Evolutionary conservation across 1,140 invertebrate species (phyloP), one percentile per base, ranked within the genome.

Genomic region (Wasmannia auropunctata): DNA sequence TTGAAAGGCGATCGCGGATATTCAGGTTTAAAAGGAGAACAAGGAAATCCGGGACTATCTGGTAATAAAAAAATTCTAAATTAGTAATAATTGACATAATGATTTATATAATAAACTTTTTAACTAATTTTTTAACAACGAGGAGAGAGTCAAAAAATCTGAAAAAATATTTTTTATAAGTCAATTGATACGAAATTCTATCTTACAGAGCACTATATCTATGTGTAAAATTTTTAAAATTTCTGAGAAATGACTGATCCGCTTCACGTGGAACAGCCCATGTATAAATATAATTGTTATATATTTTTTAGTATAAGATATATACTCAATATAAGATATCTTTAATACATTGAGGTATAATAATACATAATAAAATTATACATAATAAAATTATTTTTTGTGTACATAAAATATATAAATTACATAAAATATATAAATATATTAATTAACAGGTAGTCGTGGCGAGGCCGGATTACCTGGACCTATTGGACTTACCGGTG

Each of bases 1-100:
- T 90, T 96, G 0, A 98, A 98, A 93, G 98, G 98, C 76, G 97
- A 97, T 86, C 95, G 96, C 89, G 97, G 97, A 58, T 95, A 96
- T 83, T 91, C 94, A 19, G 97, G 97, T 25, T 92, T 95, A 14
- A 97, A 97, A 93, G 97, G 97, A 86, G 95, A 96, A 88, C 97
- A 98, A 95, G 98, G 98, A 91, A 96, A 96, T 87, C 90, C 96
- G 43, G 97, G 97, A 65, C 93, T 92, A 87, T 89, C 95, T 91
- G 97, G 97, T 96, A 94, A 90, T 77, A 54, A 69, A 49, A 54
- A 22, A 22, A 8, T 54, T 54, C 2, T 54, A 14, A 85, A 62
- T 14, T 62, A 46, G 28, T 84, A 49, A 40, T 31, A 54, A 75
- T 14, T 75, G 31, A 43, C 1, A 46, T 60, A 16, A 10, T 49